Conservation (phyloP, 2,888 invertebrate genomes). For the Chaetogeoica ovagalla region DNA sequence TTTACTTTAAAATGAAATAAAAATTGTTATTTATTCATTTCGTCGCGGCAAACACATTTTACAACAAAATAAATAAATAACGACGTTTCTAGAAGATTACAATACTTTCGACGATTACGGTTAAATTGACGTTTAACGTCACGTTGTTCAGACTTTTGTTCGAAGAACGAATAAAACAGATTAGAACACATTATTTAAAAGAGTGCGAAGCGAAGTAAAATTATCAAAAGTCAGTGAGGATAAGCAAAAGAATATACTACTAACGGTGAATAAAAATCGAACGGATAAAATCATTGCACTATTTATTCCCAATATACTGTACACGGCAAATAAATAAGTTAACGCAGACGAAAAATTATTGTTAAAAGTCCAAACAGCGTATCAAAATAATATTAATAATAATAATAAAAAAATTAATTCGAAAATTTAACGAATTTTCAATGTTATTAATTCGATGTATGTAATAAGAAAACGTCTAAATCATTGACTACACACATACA, state of each 20-base stretch:
- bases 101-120: neutral
- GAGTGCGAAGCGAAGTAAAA: neutral
- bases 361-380: too few species aligned
- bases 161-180: constrained; percentile 2
- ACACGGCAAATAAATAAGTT: too few species aligned
- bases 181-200: neutral
- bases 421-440: too few species aligned
- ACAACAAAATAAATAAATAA: too few species aligned
- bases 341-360: too few species aligned
- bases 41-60: neutral
- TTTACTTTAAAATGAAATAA: neutral
- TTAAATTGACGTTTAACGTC: neutral
- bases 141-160: neutral
- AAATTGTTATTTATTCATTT: neutral
- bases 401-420: too few species aligned
- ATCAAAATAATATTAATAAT: too few species aligned
- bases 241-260: neutral
- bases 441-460: too few species aligned
- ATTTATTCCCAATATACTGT: too few species aligned
- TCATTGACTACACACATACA: too few species aligned
- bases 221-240: too few species aligned
- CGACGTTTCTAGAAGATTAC: neutral
- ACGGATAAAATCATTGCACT: neutral
- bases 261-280: neutral
- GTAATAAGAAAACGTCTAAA: too few species aligned